Percentiles rank a stretch among this genome's conserved stretches.
Conservation (phyloP, 2,797 vertebrate genomes). For the Antennarius maculatus region DNA sequence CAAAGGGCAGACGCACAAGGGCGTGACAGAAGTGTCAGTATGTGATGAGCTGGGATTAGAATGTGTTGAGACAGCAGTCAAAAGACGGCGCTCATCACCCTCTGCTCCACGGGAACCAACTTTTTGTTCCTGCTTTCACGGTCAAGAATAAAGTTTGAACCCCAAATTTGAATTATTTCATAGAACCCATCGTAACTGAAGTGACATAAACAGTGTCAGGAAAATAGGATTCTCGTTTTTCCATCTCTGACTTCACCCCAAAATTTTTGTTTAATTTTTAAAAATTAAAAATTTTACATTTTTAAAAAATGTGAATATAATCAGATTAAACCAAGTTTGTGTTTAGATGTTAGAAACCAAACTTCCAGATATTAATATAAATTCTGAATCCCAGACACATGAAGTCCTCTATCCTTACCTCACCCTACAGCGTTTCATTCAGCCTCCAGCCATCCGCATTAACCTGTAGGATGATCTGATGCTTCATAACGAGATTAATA, state of each 20-base stretch:
- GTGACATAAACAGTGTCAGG: not conserved
- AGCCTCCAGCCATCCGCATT: constrained; percentile 26
- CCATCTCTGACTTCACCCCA: not conserved
- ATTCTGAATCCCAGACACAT: too few species aligned
- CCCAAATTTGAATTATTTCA: not conserved
- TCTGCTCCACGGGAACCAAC: not conserved
- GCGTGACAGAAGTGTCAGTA: too few species aligned
- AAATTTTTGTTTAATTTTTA: too few species aligned
- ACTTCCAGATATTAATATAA: too few species aligned
- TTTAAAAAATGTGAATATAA: too few species aligned
- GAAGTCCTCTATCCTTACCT: not conserved
- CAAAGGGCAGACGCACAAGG: too few species aligned
- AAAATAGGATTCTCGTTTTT: not conserved
- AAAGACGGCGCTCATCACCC: not conserved
- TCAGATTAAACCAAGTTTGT: too few species aligned
- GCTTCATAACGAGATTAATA: constrained; percentile 45
- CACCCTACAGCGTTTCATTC: constrained; percentile 10
- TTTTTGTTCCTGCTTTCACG: not conserved
- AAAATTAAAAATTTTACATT: too few species aligned
- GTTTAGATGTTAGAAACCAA: too few species aligned
- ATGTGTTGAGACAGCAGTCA: not conserved
- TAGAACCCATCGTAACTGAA: not conserved
- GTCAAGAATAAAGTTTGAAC: not conserved
- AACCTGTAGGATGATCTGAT: constrained; percentile 33
- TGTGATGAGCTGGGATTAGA: too few species aligned